phyloP scores from a whole-genome alignment of 2,888 invertebrate species.

The Drosophila kuntzei region DNA sequence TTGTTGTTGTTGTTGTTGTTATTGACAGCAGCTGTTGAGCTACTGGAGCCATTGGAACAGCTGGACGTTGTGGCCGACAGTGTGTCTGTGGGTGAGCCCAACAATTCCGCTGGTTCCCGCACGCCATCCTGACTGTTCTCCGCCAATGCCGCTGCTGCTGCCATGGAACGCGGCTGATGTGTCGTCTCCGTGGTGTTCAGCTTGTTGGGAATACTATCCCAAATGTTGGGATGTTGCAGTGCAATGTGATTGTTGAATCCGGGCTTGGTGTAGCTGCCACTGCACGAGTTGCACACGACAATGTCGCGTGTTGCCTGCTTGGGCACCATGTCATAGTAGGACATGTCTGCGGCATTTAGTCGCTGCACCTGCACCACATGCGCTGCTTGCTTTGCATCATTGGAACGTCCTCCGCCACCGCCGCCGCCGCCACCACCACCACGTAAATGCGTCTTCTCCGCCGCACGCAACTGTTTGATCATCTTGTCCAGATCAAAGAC shows the following conservation, averaged over 20 bases:
- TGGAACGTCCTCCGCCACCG: background rate
- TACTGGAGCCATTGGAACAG: slow-evolving; percentile 72
- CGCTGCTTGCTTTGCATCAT: slow-evolving; percentile 3
- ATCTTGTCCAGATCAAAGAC: slow-evolving; percentile 81
- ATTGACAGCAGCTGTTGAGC: slow-evolving; percentile 85
- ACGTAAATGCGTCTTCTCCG: slow-evolving; percentile 75
- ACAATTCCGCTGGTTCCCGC: slow-evolving; percentile 35
- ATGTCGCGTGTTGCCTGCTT: slow-evolving; percentile 91
- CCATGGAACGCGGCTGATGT: slow-evolving; percentile 12
- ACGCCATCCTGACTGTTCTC: slow-evolving; percentile 67
- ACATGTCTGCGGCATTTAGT: slow-evolving; percentile 88
- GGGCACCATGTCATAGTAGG: slow-evolving; percentile 91
- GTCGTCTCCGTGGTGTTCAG: slow-evolving; percentile 31
- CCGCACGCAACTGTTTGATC: slow-evolving; percentile 78
- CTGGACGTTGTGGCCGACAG: slow-evolving; percentile 64
- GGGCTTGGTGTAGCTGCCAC: slow-evolving; percentile 91
- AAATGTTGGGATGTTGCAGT: slow-evolving; percentile 86
- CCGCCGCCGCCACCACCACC: slow-evolving; percentile 45
- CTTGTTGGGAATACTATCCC: slow-evolving; percentile 75
- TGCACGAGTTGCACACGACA: slow-evolving; percentile 92
- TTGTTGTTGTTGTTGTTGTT: slow-evolving; percentile 54
- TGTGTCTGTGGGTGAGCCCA: slow-evolving; percentile 66
- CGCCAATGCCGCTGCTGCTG: slow-evolving; percentile 12
- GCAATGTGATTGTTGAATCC: slow-evolving; percentile 91
- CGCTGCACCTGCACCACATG: slow-evolving; percentile 79